A percentile compares a stretch with the other conserved stretches of the same genome.
Evolutionary conservation across 2,113 vertebrate genomes (phyloP).

Genomic region (Dasypus novemcinctus): DNA sequence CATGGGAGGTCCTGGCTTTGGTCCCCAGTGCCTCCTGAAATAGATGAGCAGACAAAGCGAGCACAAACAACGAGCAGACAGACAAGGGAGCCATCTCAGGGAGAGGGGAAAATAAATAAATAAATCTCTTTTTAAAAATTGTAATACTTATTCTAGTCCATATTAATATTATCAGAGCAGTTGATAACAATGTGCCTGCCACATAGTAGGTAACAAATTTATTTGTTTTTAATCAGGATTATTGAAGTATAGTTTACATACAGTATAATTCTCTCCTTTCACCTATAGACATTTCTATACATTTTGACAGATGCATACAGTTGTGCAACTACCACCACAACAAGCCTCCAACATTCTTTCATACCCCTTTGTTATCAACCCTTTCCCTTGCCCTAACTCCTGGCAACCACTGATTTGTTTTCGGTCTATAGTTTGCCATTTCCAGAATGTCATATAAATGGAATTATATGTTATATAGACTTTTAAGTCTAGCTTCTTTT

Average conservation of each 20-base stretch:
- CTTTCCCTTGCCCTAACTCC: not conserved
- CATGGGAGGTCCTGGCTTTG: too few relatives aligned
- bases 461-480: not conserved
- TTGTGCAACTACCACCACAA: not conserved
- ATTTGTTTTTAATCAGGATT: not conserved
- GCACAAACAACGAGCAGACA: too few relatives aligned
- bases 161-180: constrained; percentile 3
- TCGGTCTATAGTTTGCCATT: too few relatives aligned
- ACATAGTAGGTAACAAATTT: not conserved
- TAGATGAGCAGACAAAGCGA: too few relatives aligned
- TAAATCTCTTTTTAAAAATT: too few relatives aligned
- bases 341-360: not conserved
- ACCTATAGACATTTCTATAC: not conserved
- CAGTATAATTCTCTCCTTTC: too few relatives aligned
- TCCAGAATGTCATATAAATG: not conserved
- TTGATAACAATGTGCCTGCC: not conserved
- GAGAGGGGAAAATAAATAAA: too few relatives aligned
- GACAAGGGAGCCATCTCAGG: too few relatives aligned
- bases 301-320: not conserved
- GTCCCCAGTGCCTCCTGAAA: too few relatives aligned
- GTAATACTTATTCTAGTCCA: not conserved
- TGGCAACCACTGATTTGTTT: not conserved
- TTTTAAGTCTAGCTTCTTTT: not conserved
- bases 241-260: not conserved
- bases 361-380: not conserved